Evolutionary conservation across 2,113 vertebrate species (phyloP).

Genomic region (Echinops telfairi): DNA sequence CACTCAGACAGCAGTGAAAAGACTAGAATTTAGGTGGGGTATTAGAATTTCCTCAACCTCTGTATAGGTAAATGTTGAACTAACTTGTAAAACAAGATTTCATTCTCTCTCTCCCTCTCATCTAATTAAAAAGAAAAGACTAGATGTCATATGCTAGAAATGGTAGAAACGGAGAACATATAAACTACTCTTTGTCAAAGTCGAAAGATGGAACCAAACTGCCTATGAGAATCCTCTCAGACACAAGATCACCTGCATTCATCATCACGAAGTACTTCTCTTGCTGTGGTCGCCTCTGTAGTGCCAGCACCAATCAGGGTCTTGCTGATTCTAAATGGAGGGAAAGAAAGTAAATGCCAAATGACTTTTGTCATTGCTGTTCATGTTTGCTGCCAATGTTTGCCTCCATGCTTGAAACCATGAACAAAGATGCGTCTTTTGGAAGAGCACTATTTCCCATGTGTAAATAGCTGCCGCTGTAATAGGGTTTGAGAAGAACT

Average conservation of each 20-base stretch:
- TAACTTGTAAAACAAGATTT: slow-evolving; percentile 20
- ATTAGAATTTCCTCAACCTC: slow-evolving; percentile 10
- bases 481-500: slow-evolving; percentile 3
- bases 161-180: background rate
- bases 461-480: slow-evolving; percentile 68
- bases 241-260: too few species aligned
- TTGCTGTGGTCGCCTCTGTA: background rate
- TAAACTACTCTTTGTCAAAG: too few species aligned
- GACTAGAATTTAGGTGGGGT: slow-evolving; percentile 1
- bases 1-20: slow-evolving; percentile 1
- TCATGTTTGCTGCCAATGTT: slow-evolving; percentile 76
- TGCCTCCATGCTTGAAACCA: slow-evolving; percentile 75
- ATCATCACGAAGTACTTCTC: background rate
- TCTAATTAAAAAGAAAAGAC: background rate
- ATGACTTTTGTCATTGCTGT: slow-evolving; percentile 53
- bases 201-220: background rate
- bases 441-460: slow-evolving; percentile 58
- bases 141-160: background rate
- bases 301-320: background rate
- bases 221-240: background rate
- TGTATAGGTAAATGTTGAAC: slow-evolving; percentile 25
- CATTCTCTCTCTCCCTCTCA: background rate
- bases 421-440: slow-evolving; percentile 69
- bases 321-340: slow-evolving; percentile 50
- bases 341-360: slow-evolving; percentile 70